Base-by-base conservation (phyloP, 92 coral and sea anemone genomes). In the Zoanthus sansibaricus region DNA sequence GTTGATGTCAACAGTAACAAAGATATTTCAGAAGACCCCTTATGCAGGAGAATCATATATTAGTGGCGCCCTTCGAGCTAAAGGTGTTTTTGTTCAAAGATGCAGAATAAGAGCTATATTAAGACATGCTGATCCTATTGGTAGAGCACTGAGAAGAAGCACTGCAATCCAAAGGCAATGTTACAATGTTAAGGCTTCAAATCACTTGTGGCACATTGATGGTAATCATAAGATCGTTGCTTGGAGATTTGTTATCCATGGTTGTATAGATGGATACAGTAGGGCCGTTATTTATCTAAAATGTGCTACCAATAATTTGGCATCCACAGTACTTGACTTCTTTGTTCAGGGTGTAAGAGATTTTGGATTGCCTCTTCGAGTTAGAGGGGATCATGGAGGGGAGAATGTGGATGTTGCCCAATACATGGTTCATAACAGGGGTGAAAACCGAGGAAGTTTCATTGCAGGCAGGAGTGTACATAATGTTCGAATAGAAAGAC, bases 41-140 rank as follows among this genome's bases (percentile, higher is more conserved):
- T 92, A 80, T 89, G 90, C 88, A 58, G 92, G 94, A 25, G 90
- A 85, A 78, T 82, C 85, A 9, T 88, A 88, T 82, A 78, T 89
- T 33, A 79, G 87, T 74, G 92, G 92, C 86, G 88, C 83, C 18
- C 89, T 91, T 59, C 85, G 82, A 45, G 93, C 91, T 85, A 75
- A 75, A 12, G 90, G 94, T 75, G 72, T 86, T 78, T 83, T 83
- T 87, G 91, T 89, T 77, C 93, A 92, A 86, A 89, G 95, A 74
- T 25, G 67, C 78, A 72, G 92, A 73, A 73, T 89, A 77, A 90
- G 91, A 78, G 89, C 31, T 0, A 87, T 67, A 67, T 69, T 89
- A 46, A 71, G 76, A 14, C 72, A 51, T 12, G 71, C 72, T 58
- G 88, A 89, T 80, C 91, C 89, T 77, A 67, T 89, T 46, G 92